Conservation (phyloP, 2,113 vertebrate species). For the Abramis brama region DNA sequence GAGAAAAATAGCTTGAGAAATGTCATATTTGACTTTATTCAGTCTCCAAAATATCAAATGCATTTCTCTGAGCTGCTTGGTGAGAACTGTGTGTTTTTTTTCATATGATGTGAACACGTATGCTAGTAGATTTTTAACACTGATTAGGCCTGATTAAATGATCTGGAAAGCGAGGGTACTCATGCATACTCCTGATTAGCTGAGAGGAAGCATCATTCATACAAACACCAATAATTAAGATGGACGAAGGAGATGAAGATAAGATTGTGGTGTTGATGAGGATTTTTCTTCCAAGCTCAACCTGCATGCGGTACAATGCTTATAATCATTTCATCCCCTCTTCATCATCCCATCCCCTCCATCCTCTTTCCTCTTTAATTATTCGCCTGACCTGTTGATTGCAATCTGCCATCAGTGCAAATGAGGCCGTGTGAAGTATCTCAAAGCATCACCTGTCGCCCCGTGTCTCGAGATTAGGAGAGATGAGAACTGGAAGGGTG, state of each 20-base stretch:
- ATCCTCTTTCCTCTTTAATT: slow-evolving; percentile 36
- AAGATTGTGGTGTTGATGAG: slow-evolving; percentile 40
- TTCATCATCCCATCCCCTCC: slow-evolving; percentile 13
- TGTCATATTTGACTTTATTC: background rate
- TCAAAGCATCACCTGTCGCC: slow-evolving; percentile 22
- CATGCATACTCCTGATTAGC: slow-evolving; percentile 47
- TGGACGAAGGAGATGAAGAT: slow-evolving; percentile 31
- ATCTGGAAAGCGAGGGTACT: slow-evolving; percentile 3
- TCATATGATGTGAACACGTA: background rate
- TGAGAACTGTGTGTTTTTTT: background rate
- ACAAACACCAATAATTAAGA: slow-evolving; percentile 41
- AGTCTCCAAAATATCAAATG: background rate
- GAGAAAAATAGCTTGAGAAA: slow-evolving; percentile 8
- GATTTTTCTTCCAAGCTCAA: slow-evolving; percentile 15
- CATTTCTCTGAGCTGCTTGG: background rate
- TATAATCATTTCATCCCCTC: slow-evolving; percentile 41
- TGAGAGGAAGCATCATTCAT: slow-evolving; percentile 36
- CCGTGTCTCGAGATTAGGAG: background rate
- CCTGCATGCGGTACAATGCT: slow-evolving; percentile 17
- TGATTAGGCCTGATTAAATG: slow-evolving; percentile 28
- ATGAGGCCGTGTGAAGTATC: slow-evolving; percentile 21
- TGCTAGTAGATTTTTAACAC: background rate
- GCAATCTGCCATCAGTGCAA: slow-evolving; percentile 35
- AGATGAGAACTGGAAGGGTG: slow-evolving; percentile 4
- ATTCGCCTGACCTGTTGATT: slow-evolving; percentile 49